Evolutionary conservation across 2,797 vertebrate species (phyloP), one percentile per base, ranked within the genome.

Genomic region (Dicrostonyx torquatus): DNA sequence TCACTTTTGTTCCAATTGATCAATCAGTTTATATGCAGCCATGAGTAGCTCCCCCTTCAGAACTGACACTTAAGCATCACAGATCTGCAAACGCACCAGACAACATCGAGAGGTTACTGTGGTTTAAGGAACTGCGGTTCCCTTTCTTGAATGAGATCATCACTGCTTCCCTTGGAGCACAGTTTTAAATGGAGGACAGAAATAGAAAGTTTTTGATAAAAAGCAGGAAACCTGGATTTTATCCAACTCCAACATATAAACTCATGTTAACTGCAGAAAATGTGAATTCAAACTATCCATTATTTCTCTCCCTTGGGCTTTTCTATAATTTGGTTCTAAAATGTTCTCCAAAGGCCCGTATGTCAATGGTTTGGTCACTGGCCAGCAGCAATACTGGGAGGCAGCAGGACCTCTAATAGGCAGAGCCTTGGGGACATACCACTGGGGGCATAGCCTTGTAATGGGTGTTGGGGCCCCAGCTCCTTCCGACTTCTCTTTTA

Each of bases 161-260:
- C 24, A 76, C 40, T 31, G 48, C 37, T 53, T 84, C 94, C 79
- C 50, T 87, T n/a, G 34, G 26, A 29, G 14, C 76, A 22, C 43
- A 82, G 77, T 78, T 95, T 82, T 73, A 93, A 91, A 94, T 22
- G 62, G 7, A 70, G 48, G 48, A 64, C 4, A 92, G 68, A 94
- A 87, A 83, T 22, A 58, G 37, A 58, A 89, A 78, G 78, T 15
- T 76, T n/a, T 34, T 18, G 12, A 62, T 15, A 6, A 50, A 73
- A 92, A 84, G 13, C 5, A 95, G 77, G 15, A 50, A 87, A 80
- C 0, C 0, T 70, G 15, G 70, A 85, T 85, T 79, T 93, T 31
- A 40, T 37, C 70, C 48, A n/a, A 50, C 14, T 58, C 15, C 31
- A 11, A 29, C 66, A 73, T 24, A 48, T 53, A n/a, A 62, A 79